Evolutionary conservation across 2,797 vertebrate species (phyloP).

Genomic region (Acanthurus tractus): DNA sequence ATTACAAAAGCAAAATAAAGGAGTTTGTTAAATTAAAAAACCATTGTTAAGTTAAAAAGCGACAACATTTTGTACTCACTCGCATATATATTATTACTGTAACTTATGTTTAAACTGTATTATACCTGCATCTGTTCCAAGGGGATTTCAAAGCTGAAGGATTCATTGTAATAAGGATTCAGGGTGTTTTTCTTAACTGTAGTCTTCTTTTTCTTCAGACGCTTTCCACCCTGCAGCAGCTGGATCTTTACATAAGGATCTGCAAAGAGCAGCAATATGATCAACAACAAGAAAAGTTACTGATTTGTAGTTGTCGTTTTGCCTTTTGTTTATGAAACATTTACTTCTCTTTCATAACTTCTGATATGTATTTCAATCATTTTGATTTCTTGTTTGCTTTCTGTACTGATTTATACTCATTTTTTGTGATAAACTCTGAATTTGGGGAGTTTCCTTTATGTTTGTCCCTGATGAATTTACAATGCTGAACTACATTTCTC

Average conservation of each 20-base stretch:
- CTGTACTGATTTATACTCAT: not conserved
- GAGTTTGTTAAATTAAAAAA: not conserved
- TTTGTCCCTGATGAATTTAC: not conserved
- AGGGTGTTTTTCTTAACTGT: slow-evolving; percentile 99
- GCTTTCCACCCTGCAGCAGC: slow-evolving; percentile 96
- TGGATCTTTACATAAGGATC: slow-evolving; percentile 99
- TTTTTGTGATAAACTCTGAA: not conserved
- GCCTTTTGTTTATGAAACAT: not conserved
- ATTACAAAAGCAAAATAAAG: not conserved
- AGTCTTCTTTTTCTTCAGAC: slow-evolving; percentile 99
- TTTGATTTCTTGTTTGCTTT: not conserved
- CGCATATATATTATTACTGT: not conserved
- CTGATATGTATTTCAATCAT: not conserved
- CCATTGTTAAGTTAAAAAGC: not conserved
- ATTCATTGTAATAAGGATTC: slow-evolving; percentile 98
- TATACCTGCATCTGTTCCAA: slow-evolving; percentile 98
- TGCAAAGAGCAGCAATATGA: slow-evolving; percentile 60
- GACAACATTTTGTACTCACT: not conserved
- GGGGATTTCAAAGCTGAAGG: slow-evolving; percentile 99
- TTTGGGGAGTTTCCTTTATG: not conserved
- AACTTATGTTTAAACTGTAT: not conserved
- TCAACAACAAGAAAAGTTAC: slow-evolving; percentile 2
- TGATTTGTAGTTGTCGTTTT: not conserved
- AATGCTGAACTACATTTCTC: not conserved
- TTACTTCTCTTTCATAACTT: not conserved